A percentile compares a stretch with the other conserved stretches of the same genome.
Conservation (phyloP, 2,888 invertebrate genomes). For the Xestoiulus laeticollis region DNA sequence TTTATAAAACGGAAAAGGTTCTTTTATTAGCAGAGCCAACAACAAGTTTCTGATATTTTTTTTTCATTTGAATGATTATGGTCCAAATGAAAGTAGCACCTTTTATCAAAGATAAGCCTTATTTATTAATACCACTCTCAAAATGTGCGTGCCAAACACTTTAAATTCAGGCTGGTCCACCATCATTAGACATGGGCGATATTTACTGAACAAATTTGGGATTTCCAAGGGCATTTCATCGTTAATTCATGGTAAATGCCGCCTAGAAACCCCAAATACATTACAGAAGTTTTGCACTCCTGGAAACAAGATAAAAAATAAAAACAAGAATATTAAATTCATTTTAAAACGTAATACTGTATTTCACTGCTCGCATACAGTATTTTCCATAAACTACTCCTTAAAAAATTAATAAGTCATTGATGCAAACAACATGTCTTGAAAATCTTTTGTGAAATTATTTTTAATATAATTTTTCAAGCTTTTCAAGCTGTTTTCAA, state of each 20-base stretch:
- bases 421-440: too few relatives aligned
- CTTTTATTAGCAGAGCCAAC: not conserved
- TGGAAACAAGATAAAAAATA: not conserved
- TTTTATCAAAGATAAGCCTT: not conserved
- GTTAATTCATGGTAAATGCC: constrained; percentile 56
- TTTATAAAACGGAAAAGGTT: not conserved
- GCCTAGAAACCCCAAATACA: constrained; percentile 56
- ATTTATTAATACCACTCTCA: not conserved
- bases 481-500: too few relatives aligned
- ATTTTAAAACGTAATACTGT: too few relatives aligned
- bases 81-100: not conserved
- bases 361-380: too few relatives aligned
- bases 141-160: not conserved
- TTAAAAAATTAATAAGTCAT: too few relatives aligned
- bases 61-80: not conserved
- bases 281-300: constrained; percentile 35
- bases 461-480: too few relatives aligned
- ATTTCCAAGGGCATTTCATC: constrained; percentile 57
- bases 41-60: constrained; percentile 32
- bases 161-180: not conserved
- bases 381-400: too few relatives aligned
- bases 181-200: not conserved
- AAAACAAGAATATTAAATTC: not conserved
- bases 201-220: constrained; percentile 56
- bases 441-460: too few relatives aligned